Base-by-base conservation (phyloP, 2,797 vertebrate genomes). In the Pangasius mekongensis region DNA sequence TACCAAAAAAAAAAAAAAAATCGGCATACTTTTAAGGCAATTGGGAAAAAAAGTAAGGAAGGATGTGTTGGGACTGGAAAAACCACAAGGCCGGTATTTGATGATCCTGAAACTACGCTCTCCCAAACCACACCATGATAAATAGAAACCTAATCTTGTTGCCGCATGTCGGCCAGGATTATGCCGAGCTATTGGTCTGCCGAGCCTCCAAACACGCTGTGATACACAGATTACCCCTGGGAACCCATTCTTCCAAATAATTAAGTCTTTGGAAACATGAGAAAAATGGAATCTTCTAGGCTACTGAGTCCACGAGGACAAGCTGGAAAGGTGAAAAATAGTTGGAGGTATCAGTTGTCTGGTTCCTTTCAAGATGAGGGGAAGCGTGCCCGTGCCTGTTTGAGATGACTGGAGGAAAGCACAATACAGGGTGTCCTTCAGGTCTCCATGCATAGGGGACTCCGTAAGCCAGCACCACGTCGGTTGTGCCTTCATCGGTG, bases 91-190 rank as follows among this genome's bases (percentile, higher is more conserved):
- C 10, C 4, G n/a, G n/a, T 69, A 67, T 84, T 54, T 69, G 83
- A 84, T 69, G 30, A 69, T 54, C 49, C 64, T 2, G 74, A 88
- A 81, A 47, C 36, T 64, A 39, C 5, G 20, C n/a, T 56, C 36
- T 62, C 84, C 73, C 18, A 83, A 88, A 85, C 73, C 66, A 30
- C 90, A 90, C 74, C 69, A 36, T 16, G 74, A 88, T 87, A 89
- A 89, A 88, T 47, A 80, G 83, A 67, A 80, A 86, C 47, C 83
- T 91, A 90, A 91, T 91, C 87, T 88, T 85, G 89, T 91, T 87
- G 81, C 84, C 49, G 73, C 90, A 77, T 89, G 85, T 89, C 90
- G 86, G 86, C 11, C 56, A 7, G 88, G 89, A 90, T 90, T 90
- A 89, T 20, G 69, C 76, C 83, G 85, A 89, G 86, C 87, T 67